Base-by-base conservation (phyloP, 2,113 vertebrate species). In the Balaenoptera acutorostrata region DNA sequence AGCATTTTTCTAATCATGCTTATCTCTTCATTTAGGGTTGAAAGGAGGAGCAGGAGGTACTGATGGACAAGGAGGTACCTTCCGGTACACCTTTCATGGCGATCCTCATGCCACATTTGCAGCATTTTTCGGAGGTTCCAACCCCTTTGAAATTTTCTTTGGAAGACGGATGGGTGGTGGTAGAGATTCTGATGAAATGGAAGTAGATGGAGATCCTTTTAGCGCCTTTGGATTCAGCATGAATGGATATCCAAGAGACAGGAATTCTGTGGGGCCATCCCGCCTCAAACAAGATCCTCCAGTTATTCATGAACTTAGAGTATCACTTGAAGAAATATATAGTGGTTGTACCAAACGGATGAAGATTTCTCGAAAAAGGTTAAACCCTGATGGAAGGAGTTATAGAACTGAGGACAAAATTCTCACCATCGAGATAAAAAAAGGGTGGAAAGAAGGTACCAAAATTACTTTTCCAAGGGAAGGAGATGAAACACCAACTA, bases 391-490 rank as follows among this genome's bases (percentile, higher is more conserved):
- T 93, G 99, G 99, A 29, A 99, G 99, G 98, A 99, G 99, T 96
- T 99, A 99, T 96, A 99, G 99, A 98, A 98, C 98, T 7, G 99
- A 99, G 98, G 99, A 99, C 98, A 99, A 99, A 99, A 99, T 99
- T 95, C 99, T 99, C 91, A 99, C 99, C 27, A 99, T 99, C 39
- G 99, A 99, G 98, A 99, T 99, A 97, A 99, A 99, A 98, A 99
- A 99, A 87, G 99, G 99, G 1, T 99, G 99, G 99, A 99, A 99
- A 96, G 99, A 99, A 98, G 99, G 99, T 88, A 99, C 99, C 97
- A 99, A 99, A 99, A 99, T 99, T 98, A 99, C 99, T 41, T 99
- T 99, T 97, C 99, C 99, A 0, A 99, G 99, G 69, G 99, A 99
- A 98, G 99, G 99, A 0, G 99, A 99, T 96, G 99, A 99, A 99